Conservation (phyloP, 2,888 invertebrate species). For the Metacarcinus magister region DNA sequence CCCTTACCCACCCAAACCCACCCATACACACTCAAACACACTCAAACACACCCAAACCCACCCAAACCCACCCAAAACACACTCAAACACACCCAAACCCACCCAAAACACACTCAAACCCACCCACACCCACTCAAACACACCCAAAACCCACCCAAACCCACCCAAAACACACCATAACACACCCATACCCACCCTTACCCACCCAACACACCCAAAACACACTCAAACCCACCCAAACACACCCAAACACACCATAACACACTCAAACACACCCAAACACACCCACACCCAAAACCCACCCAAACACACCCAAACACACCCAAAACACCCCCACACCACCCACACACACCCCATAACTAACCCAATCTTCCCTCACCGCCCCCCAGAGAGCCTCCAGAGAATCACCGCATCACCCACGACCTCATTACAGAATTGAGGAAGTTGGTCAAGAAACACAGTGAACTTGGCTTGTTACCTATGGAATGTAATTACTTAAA, state of each 20-base stretch:
- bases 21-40: background rate
- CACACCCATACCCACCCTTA: too few relatives aligned
- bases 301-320: background rate
- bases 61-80: background rate
- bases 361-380: background rate
- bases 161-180: background rate
- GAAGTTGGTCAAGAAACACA: constrained; percentile 89
- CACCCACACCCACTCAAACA: too few relatives aligned
- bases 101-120: background rate
- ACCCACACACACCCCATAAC: background rate
- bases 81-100: background rate
- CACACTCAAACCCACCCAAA: background rate
- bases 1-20: too few relatives aligned
- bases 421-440: constrained; percentile 80
- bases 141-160: background rate
- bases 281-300: background rate
- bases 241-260: background rate
- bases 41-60: background rate
- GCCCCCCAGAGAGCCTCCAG: constrained; percentile 79
- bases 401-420: constrained; percentile 82
- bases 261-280: background rate
- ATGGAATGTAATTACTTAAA: constrained; percentile 98
- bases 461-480: constrained; percentile 93
- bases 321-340: background rate
- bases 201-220: background rate